Evolutionary conservation across 2,113 vertebrate species (phyloP).

Genomic region (Eublepharis macularius): DNA sequence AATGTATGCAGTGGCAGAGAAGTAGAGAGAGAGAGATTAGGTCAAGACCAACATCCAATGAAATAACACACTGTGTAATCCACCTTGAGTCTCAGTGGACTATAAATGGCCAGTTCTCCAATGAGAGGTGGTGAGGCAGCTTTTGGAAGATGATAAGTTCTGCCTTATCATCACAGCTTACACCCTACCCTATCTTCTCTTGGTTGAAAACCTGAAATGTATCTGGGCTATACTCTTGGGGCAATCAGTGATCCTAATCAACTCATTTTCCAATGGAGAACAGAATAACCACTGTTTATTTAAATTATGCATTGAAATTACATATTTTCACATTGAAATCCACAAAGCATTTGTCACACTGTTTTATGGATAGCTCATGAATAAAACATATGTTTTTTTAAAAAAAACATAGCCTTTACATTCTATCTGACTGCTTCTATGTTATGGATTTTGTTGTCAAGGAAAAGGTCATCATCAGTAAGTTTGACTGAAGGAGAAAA

Average conservation of each 20-base stretch:
- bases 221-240: slow-evolving; percentile 39
- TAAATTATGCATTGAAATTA: slow-evolving; percentile 72
- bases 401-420: neutral
- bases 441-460: slow-evolving; percentile 50
- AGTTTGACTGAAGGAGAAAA: slow-evolving; percentile 55
- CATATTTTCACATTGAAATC: slow-evolving; percentile 68
- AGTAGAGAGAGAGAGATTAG: neutral
- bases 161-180: too few relatives aligned
- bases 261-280: slow-evolving; percentile 48
- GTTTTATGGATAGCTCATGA: slow-evolving; percentile 55
- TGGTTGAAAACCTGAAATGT: slow-evolving; percentile 57
- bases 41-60: neutral
- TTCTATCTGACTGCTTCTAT: slow-evolving; percentile 46
- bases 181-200: slow-evolving; percentile 17
- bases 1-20: neutral
- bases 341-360: slow-evolving; percentile 52
- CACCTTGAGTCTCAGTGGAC: too few relatives aligned
- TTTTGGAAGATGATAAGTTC: too few relatives aligned
- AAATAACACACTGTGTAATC: neutral
- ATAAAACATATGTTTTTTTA: slow-evolving; percentile 69
- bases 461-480: slow-evolving; percentile 53
- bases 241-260: slow-evolving; percentile 53
- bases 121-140: too few relatives aligned
- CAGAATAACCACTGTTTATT: slow-evolving; percentile 57
- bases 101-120: too few relatives aligned